Evolutionary conservation across 2,797 vertebrate species (phyloP).

Genomic region (Lophotriccus pileatus): DNA sequence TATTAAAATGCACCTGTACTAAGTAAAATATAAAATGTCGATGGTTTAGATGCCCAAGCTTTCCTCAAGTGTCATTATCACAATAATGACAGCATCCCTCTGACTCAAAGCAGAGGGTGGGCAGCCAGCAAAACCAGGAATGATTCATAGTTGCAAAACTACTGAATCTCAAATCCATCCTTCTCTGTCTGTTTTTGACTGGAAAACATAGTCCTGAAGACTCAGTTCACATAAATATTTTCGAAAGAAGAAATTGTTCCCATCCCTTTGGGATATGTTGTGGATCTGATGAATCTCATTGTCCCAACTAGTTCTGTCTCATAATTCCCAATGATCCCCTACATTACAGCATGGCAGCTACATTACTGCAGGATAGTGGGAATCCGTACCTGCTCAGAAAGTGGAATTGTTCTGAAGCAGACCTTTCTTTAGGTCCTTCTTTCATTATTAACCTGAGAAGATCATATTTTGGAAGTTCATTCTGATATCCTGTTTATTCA

Average conservation of each 20-base stretch:
- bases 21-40: not conserved
- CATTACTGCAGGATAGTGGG: not conserved
- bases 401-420: not conserved
- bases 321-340: not conserved
- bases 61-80: not conserved
- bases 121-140: not conserved
- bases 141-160: not conserved
- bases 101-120: not conserved
- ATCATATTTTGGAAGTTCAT: not conserved
- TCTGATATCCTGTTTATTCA: slow-evolving; percentile 31
- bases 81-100: not conserved
- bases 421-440: not conserved
- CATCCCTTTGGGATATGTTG: not conserved
- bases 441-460: not conserved
- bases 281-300: not conserved
- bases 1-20: not conserved
- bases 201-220: not conserved
- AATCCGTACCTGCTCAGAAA: not conserved
- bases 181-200: not conserved
- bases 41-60: not conserved
- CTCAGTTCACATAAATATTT: not conserved
- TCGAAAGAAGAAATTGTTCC: not conserved
- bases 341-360: not conserved
- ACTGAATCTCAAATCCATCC: not conserved
- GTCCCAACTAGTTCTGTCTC: not conserved